Evolutionary conservation across 1,140 invertebrate species (phyloP), one percentile per base, ranked within the genome.

Genomic region (Agrypnia vestita): DNA sequence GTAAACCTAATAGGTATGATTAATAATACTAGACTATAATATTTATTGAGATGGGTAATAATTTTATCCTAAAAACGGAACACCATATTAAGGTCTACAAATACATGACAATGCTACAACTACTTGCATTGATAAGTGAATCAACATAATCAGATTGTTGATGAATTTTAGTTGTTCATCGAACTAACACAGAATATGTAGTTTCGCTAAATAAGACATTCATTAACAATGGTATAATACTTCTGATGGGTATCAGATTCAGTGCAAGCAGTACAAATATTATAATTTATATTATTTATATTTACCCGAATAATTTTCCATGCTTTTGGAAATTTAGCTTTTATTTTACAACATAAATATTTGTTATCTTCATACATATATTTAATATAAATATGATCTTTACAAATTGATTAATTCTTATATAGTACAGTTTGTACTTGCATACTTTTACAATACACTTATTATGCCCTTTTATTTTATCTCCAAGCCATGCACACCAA

Each of bases 1-100:
- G 77, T 80, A 79, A 47, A 10, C 75, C 71, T 77, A 78, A 79
- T 79, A 82, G 76, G 76, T 80, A 79, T 78, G 78, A 80, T 67
- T 78, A 80, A 61, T 78, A 79, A 79, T 80, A 80, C 79, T 72
- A 73, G 49, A 64, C 25, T 73, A 59, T 7, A 62, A 59, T 59
- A 15, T 1, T 43, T 64, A 43, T 64, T 64, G 61, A 64, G 61
- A 64, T 43, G 61, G 35, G 61, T 64, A n/a, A 19, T 17, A 71
- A 17, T 19, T 51, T 71, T 25, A 67, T 67, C 62, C 43, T n/a
- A 25, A 47, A 8, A 67, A 67, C 62, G n/a, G n/a, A 47, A 25
- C 62, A 0, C 35, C 44, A 43, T 47, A 25, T 17, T 71, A 51
- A 11, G 11, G 25, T 25, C 15, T 71, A 71, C 13, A 71, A 49